Percentiles rank a stretch among this genome's conserved stretches.
These are phyloP conservation scores for Tragelaphus strepsiceros DNA, from an alignment of 2,113 vertebrate genomes.

Conservation along the genomic window DNA sequence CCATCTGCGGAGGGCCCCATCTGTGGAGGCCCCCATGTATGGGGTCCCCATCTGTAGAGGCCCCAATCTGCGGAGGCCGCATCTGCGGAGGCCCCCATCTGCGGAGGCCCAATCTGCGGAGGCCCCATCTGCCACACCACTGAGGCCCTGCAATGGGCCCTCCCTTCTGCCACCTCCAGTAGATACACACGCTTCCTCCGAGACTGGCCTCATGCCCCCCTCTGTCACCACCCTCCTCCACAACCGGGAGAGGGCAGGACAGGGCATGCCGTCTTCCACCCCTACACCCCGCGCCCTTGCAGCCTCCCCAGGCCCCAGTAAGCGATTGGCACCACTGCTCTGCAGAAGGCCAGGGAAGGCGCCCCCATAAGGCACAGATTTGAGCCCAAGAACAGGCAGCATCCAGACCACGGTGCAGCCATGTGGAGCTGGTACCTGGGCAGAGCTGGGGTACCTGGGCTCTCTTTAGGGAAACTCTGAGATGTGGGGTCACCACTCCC, in stretches of 20 bases:
- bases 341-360: background rate
- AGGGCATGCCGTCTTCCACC: slow-evolving; percentile 28
- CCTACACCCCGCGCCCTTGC: slow-evolving; percentile 8
- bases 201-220: background rate
- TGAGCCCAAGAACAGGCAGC: background rate
- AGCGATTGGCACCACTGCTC: background rate
- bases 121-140: background rate
- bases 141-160: background rate
- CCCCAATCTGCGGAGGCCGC: too few relatives aligned
- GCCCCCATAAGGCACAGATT: accelerated
- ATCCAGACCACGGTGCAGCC: background rate
- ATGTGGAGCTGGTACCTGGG: background rate
- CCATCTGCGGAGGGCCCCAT: too few relatives aligned
- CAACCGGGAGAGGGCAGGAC: slow-evolving; percentile 7
- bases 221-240: slow-evolving; percentile 44
- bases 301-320: background rate
- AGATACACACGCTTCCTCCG: background rate
- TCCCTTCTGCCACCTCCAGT: background rate
- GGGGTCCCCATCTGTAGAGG: too few relatives aligned
- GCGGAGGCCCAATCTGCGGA: background rate
- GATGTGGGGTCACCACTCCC: too few relatives aligned
- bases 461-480: background rate
- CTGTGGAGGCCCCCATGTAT: too few relatives aligned
- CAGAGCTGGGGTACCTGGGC: background rate
- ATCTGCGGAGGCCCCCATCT: too few relatives aligned